Percentiles rank a stretch among this genome's conserved stretches.
phyloP scores from a whole-genome alignment of 2,797 vertebrate genomes.

The Centroberyx gerrardi region DNA sequence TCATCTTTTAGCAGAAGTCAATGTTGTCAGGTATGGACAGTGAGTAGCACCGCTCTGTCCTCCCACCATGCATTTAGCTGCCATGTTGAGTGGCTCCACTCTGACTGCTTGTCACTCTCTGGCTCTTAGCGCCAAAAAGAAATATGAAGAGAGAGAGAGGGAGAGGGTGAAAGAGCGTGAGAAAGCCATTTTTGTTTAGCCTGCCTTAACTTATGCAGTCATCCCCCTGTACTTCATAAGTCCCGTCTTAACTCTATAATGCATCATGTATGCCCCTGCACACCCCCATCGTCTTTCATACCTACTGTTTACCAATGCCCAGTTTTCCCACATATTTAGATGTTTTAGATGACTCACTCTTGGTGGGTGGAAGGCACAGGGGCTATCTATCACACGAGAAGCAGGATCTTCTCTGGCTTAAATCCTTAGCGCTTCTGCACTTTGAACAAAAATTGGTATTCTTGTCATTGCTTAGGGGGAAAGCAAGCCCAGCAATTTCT shows the following conservation, averaged over 20 bases:
- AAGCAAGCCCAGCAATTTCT: conserved; percentile 81
- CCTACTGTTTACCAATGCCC: conserved; percentile 18
- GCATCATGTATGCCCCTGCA: conserved; percentile 17
- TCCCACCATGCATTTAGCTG: conserved; percentile 68
- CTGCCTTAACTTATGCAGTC: conserved; percentile 18
- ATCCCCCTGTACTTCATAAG: conserved; percentile 23
- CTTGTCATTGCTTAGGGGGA: conserved; percentile 74
- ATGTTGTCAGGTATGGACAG: conserved; percentile 48
- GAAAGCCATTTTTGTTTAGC: conserved; percentile 35
- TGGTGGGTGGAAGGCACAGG: conserved; percentile 47
- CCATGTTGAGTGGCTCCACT: conserved; percentile 61
- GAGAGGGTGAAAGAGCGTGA: conserved; percentile 42
- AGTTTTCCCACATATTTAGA: conserved; percentile 41
- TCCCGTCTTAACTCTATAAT: conserved; percentile 32
- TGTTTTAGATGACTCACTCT: conserved; percentile 48
- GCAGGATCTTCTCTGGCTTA: conserved; percentile 74
- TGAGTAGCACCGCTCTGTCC: conserved; percentile 25
- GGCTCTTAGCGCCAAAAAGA: conserved; percentile 58
- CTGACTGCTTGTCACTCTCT: conserved; percentile 71
- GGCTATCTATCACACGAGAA: conserved; percentile 57
- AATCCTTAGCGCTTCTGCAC: conserved; percentile 65
- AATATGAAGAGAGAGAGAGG: conserved; percentile 44
- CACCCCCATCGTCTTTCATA: conserved; percentile 26
- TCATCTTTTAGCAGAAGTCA: conserved; percentile 35
- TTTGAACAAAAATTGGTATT: conserved; percentile 86